Evolutionary conservation across 2,797 vertebrate genomes (phyloP).

Genomic region (Galago senegalensis): DNA sequence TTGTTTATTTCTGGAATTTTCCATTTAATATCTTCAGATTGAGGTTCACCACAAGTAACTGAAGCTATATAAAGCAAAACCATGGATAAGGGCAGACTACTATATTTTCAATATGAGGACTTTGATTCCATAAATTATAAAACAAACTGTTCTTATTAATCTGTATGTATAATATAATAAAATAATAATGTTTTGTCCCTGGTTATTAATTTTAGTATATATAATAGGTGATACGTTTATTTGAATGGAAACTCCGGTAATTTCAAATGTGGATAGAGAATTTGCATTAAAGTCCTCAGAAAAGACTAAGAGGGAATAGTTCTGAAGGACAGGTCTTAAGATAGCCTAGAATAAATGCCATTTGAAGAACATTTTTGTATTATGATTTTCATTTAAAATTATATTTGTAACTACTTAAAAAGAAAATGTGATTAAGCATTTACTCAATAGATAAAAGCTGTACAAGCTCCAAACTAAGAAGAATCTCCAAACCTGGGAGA

Average conservation of each 20-base stretch:
- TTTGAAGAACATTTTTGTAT: background rate
- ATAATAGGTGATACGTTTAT: background rate
- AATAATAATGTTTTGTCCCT: background rate
- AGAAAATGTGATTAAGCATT: conserved; percentile 6
- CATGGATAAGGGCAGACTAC: background rate
- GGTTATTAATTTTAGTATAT: conserved; percentile 60
- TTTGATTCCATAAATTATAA: conserved; percentile 6
- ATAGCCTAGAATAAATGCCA: background rate
- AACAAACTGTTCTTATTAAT: conserved; percentile 27
- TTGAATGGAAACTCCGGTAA: conserved; percentile 43
- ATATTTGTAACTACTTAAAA: background rate
- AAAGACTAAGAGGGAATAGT: background rate
- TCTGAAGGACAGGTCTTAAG: background rate
- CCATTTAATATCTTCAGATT: background rate
- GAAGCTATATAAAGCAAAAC: background rate
- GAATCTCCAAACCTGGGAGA: background rate
- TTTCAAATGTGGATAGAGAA: conserved; percentile 20
- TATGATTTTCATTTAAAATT: conserved; percentile 43
- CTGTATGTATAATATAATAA: conserved; percentile 45
- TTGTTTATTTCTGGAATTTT: background rate
- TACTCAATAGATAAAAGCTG: background rate
- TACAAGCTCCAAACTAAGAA: conserved; percentile 12
- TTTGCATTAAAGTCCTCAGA: conserved; percentile 3
- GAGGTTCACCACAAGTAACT: background rate
- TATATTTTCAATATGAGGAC: background rate